Percentiles rank a stretch among this genome's conserved stretches.
Conservation (phyloP, 2,888 invertebrate species). For the Zaprionus lineosus region DNA sequence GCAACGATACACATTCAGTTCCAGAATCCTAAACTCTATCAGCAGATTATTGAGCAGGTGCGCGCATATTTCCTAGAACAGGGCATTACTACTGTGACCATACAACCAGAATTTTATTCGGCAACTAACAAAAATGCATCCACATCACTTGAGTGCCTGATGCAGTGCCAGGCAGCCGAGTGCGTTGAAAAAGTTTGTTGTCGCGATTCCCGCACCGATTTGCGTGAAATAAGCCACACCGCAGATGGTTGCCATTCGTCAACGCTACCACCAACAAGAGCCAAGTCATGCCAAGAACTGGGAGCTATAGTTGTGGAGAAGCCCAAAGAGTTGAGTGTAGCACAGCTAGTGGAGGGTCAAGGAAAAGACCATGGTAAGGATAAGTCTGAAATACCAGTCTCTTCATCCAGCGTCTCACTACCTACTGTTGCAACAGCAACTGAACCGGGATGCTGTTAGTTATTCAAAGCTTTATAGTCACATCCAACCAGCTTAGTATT, state of each 20-base stretch:
- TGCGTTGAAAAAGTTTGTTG: conserved; percentile 81
- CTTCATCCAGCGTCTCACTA: conserved; percentile 40
- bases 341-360: conserved; percentile 37
- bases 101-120: conserved; percentile 91
- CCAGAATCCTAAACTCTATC: conserved; percentile 86
- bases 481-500: conserved; percentile 24
- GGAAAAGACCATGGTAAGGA: background rate
- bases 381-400: background rate
- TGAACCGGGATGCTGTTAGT: conserved; percentile 9
- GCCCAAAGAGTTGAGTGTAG: conserved; percentile 51
- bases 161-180: conserved; percentile 77
- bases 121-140: conserved; percentile 61
- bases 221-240: conserved; percentile 68
- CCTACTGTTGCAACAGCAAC: conserved; percentile 5
- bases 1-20: conserved; percentile 93
- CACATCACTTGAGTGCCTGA: conserved; percentile 76
- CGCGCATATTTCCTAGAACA: conserved; percentile 90
- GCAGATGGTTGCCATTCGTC: conserved; percentile 36
- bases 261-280: conserved; percentile 11
- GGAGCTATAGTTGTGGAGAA: conserved; percentile 49
- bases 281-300: conserved; percentile 57
- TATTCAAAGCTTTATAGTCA: conserved; percentile 5
- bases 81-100: conserved; percentile 92
- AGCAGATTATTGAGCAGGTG: conserved; percentile 85
- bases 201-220: conserved; percentile 74